phyloP scores from a whole-genome alignment of 2,113 vertebrate genomes.

The Sylvia atricapilla region DNA sequence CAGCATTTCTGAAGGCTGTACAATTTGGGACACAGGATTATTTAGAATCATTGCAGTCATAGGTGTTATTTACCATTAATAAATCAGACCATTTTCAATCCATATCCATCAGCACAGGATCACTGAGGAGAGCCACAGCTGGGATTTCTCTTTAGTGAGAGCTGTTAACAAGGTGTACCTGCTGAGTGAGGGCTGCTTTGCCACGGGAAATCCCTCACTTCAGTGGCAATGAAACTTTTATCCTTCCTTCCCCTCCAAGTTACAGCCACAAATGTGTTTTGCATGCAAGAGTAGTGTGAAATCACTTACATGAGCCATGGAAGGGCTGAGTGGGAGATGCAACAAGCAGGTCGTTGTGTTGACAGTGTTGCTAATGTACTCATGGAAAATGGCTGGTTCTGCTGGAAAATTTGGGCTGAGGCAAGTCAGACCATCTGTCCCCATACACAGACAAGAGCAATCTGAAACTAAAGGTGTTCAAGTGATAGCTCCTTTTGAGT shows the following conservation, averaged over 20 bases:
- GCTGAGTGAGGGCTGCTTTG: background rate
- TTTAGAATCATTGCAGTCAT: fast-evolving
- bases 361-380: background rate
- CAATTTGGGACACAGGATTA: background rate
- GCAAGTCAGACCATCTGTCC: background rate
- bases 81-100: background rate
- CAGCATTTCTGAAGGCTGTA: background rate
- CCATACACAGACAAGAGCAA: fast-evolving
- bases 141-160: background rate
- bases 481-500: background rate
- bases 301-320: background rate
- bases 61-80: background rate
- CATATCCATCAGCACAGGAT: fast-evolving
- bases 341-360: background rate
- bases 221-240: fast-evolving
- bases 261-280: fast-evolving
- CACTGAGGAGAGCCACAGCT: background rate
- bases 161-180: background rate
- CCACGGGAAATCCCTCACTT: background rate
- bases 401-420: background rate
- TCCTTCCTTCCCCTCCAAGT: background rate
- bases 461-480: background rate
- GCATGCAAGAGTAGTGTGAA: background rate
- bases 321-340: background rate
- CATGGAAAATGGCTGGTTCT: background rate